phyloP scores from a whole-genome alignment of 2,888 invertebrate genomes.

The Cyclophora albipunctata region DNA sequence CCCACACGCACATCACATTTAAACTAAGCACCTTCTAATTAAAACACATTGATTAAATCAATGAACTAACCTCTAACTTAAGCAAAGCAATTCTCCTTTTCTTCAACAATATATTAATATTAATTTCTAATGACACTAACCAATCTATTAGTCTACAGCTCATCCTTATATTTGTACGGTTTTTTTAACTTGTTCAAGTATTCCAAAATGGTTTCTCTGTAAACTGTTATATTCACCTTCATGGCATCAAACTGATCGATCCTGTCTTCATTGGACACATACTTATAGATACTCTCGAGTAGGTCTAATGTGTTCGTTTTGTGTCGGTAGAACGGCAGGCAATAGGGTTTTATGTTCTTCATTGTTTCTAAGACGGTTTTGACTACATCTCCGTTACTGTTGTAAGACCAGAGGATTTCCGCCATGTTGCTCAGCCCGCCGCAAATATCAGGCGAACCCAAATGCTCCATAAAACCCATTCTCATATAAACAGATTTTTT shows the following conservation, averaged over 20 bases:
- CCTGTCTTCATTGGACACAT: slow-evolving; percentile 25
- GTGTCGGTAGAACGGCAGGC: slow-evolving; percentile 31
- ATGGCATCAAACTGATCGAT: slow-evolving; percentile 7
- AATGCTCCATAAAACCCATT: slow-evolving; percentile 49
- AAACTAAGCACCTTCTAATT: too few species aligned
- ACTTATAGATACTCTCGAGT: slow-evolving; percentile 31
- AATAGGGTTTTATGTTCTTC: slow-evolving; percentile 43
- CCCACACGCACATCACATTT: too few species aligned
- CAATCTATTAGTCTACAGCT: slow-evolving; percentile 30
- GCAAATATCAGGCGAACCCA: slow-evolving; percentile 41
- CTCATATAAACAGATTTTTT: slow-evolving; percentile 37
- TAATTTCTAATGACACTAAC: too few species aligned
- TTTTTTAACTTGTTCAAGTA: slow-evolving; percentile 20
- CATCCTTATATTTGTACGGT: slow-evolving; percentile 31
- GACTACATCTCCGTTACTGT: slow-evolving; percentile 25
- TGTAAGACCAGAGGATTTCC: slow-evolving; percentile 27
- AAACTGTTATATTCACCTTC: too few species aligned
- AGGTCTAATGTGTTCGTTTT: slow-evolving; percentile 31
- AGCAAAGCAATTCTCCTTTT: too few species aligned
- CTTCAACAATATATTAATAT: too few species aligned
- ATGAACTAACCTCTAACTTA: too few species aligned
- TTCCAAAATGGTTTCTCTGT: too few species aligned
- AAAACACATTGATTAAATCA: too few species aligned
- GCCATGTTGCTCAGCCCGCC: slow-evolving; percentile 49
- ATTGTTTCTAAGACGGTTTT: slow-evolving; percentile 37